These are phyloP conservation scores for Coenobita brevimanus DNA, from an alignment of 1,140 invertebrate species.

Conservation along the genomic window DNA sequence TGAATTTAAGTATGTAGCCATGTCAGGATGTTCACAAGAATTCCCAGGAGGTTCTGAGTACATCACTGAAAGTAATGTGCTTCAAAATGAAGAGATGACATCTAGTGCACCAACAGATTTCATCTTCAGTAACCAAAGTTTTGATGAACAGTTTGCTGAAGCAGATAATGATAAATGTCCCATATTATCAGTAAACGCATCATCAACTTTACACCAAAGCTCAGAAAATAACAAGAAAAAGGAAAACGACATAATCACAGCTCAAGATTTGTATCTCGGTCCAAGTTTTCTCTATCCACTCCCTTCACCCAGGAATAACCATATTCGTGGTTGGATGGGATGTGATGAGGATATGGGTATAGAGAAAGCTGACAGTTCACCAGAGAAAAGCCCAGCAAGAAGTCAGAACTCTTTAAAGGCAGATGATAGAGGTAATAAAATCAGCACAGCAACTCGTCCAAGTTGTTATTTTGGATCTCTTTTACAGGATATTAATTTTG, in stretches of 20 bases:
- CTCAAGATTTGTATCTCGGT: background rate
- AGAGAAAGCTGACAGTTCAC: background rate
- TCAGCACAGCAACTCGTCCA: background rate
- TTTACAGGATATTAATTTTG: conserved; percentile 42
- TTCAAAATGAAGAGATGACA: background rate
- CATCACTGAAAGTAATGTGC: too few relatives aligned
- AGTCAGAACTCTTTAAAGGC: background rate
- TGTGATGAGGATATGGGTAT: background rate
- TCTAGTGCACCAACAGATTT: background rate
- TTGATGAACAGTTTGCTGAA: background rate
- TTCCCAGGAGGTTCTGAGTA: too few relatives aligned
- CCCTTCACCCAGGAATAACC: background rate
- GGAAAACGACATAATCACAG: background rate
- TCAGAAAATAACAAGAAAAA: background rate
- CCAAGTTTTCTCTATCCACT: background rate
- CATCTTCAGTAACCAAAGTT: background rate
- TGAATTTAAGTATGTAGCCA: too few relatives aligned
- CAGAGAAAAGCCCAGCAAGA: background rate
- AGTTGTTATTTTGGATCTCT: conserved; percentile 44
- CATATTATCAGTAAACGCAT: too few relatives aligned
- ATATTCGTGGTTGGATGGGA: conserved; percentile 43
- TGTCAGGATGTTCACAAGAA: too few relatives aligned
- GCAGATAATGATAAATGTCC: background rate
- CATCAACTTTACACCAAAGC: background rate
- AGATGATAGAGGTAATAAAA: background rate